Conservation (phyloP, 1,140 invertebrate genomes). For the Leptestheria dahalacensis region DNA sequence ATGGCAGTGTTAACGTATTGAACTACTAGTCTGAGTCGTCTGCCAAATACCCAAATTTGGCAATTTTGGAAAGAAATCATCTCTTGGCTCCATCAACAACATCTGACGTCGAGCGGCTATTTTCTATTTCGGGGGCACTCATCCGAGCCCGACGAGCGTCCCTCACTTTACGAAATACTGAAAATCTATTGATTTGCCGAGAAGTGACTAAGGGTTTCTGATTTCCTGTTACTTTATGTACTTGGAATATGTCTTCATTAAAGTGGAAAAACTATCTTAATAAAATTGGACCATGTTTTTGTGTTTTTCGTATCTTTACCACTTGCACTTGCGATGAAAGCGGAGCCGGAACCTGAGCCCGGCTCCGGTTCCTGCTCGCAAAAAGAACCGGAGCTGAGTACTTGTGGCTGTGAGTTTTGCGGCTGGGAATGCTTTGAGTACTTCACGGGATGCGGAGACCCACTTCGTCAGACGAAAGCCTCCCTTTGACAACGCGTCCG, state of each 20-base stretch:
- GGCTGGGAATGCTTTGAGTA: too few species aligned
- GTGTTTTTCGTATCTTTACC: too few species aligned
- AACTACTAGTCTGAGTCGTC: background rate
- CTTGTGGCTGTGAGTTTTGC: too few species aligned
- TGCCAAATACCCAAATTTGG: background rate
- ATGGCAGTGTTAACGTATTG: background rate
- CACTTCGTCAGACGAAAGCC: conserved; percentile 3
- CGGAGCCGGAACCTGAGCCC: too few species aligned
- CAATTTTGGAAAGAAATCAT: background rate
- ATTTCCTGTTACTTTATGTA: too few species aligned
- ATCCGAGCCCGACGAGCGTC: too few species aligned
- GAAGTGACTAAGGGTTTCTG: background rate
- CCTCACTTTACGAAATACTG: background rate
- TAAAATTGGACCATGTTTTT: too few species aligned
- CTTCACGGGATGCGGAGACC: background rate
- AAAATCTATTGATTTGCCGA: conserved; percentile 2
- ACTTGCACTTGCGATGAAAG: too few species aligned
- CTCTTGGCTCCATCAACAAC: background rate
- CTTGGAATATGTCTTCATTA: too few species aligned
- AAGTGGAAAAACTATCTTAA: too few species aligned
- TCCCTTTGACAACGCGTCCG: background rate
- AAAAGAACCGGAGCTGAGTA: too few species aligned
- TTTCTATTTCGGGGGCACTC: background rate
- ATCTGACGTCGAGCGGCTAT: background rate
- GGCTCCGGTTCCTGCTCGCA: too few species aligned